These are phyloP conservation scores for Pseudomyrmex gracilis DNA, from an alignment of 1,140 invertebrate species.

Conservation along the genomic window DNA sequence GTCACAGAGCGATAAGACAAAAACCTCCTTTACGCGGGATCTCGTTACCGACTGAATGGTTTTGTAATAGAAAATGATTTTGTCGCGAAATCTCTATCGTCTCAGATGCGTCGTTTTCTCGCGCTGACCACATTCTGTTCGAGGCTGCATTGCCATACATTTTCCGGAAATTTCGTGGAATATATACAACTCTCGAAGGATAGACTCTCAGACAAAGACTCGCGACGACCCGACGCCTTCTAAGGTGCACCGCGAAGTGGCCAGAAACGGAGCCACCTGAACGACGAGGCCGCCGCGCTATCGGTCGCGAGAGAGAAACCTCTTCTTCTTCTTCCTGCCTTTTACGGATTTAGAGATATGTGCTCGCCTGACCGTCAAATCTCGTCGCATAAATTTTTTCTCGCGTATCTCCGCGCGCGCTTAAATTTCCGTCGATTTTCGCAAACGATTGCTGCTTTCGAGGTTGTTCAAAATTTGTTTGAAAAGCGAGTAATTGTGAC, in stretches of 20 bases:
- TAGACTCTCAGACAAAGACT: constrained; percentile 63
- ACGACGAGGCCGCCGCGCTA: constrained; percentile 53
- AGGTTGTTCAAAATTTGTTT: too few relatives aligned
- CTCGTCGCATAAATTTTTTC: constrained; percentile 46
- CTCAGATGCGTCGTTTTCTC: neutral
- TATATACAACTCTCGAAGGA: constrained; percentile 31
- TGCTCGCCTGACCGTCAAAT: constrained; percentile 40
- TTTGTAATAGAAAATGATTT: constrained; percentile 2
- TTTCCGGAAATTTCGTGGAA: constrained; percentile 59
- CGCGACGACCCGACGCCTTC: constrained; percentile 69
- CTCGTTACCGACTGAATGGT: constrained; percentile 1
- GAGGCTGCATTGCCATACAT: constrained; percentile 8
- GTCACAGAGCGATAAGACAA: constrained; percentile 8
- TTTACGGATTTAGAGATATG: constrained; percentile 57
- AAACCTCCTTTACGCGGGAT: neutral
- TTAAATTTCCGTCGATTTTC: constrained; percentile 9
- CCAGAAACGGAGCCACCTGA: constrained; percentile 78
- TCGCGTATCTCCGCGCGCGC: neutral
- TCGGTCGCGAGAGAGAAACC: neutral
- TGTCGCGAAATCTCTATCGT: neutral
- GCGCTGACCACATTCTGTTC: constrained; percentile 10
- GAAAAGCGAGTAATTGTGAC: too few relatives aligned
- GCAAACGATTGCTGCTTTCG: neutral
- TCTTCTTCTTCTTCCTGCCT: constrained; percentile 57
- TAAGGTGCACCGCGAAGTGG: constrained; percentile 71